Percentiles rank a stretch among this genome's conserved stretches.
These are phyloP conservation scores for Styela plicata DNA, from an alignment of 23 tunicate genomes.

Conservation along the genomic window DNA sequence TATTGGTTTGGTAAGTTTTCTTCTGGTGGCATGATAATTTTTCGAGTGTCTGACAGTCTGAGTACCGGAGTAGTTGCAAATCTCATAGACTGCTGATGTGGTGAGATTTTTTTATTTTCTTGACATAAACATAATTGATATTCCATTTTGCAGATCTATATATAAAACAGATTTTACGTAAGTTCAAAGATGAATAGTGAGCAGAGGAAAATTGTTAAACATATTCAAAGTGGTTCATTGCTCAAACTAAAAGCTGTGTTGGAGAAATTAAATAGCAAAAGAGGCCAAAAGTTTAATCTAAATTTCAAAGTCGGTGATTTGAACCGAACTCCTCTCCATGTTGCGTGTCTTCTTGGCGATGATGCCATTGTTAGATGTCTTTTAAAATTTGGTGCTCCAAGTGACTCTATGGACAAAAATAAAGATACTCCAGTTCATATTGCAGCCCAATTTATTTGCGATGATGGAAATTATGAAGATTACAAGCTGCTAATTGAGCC, in stretches of 20 bases:
- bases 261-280: constrained; percentile 43
- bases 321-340: constrained; percentile 70
- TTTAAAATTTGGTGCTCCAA: constrained; percentile 58
- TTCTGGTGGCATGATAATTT: no score
- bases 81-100: no score
- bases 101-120: no score
- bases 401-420: constrained; percentile 44
- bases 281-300: constrained; percentile 36
- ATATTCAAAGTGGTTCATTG: constrained; percentile 88
- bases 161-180: neutral
- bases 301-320: constrained; percentile 60
- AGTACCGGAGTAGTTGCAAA: no score
- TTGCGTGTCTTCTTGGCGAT: constrained; percentile 90
- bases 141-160: neutral
- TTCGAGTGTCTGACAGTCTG: no score
- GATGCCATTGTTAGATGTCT: constrained; percentile 81
- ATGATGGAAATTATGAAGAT: constrained; percentile 61
- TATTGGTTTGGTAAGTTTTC: no score
- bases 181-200: neutral
- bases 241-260: constrained; percentile 78
- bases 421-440: constrained; percentile 82
- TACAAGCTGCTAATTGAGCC: constrained; percentile 81
- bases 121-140: no score
- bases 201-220: constrained; percentile 56
- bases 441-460: constrained; percentile 76